These are phyloP conservation scores for Thaleichthys pacificus DNA, from an alignment of 2,797 vertebrate species.

Conservation along the genomic window DNA sequence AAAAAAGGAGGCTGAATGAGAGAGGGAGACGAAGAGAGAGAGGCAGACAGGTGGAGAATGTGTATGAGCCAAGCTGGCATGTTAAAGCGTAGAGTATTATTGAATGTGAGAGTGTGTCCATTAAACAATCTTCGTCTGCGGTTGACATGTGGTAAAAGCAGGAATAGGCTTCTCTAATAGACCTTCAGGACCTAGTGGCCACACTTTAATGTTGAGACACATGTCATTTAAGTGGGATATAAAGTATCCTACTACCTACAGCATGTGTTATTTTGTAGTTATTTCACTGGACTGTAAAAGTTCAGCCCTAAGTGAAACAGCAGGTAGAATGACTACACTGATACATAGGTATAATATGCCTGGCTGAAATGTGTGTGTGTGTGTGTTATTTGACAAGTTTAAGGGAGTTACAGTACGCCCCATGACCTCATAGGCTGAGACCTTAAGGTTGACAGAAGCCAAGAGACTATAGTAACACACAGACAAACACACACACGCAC, in stretches of 20 bases:
- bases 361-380: not conserved
- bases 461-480: not conserved
- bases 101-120: slow-evolving; percentile 26
- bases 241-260: slow-evolving; percentile 31
- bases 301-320: slow-evolving; percentile 18
- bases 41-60: slow-evolving; percentile 3
- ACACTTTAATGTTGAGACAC: slow-evolving; percentile 9
- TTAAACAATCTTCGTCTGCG: not conserved
- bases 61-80: not conserved
- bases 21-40: slow-evolving; percentile 13
- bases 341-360: slow-evolving; percentile 48
- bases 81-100: slow-evolving; percentile 20
- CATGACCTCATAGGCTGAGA: slow-evolving; percentile 27
- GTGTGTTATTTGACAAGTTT: slow-evolving; percentile 21
- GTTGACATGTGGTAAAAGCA: slow-evolving; percentile 21
- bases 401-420: slow-evolving; percentile 17
- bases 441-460: slow-evolving; percentile 15
- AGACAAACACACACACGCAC: not conserved
- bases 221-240: slow-evolving; percentile 25
- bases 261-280: slow-evolving; percentile 28
- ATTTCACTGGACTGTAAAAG: slow-evolving; percentile 35
- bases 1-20: slow-evolving; percentile 11
- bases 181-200: slow-evolving; percentile 44
- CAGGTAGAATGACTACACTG: slow-evolving; percentile 17
- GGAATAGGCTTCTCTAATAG: slow-evolving; percentile 44